phyloP scores from a whole-genome alignment of 1,140 invertebrate species.

The Psilanteris sp. region DNA sequence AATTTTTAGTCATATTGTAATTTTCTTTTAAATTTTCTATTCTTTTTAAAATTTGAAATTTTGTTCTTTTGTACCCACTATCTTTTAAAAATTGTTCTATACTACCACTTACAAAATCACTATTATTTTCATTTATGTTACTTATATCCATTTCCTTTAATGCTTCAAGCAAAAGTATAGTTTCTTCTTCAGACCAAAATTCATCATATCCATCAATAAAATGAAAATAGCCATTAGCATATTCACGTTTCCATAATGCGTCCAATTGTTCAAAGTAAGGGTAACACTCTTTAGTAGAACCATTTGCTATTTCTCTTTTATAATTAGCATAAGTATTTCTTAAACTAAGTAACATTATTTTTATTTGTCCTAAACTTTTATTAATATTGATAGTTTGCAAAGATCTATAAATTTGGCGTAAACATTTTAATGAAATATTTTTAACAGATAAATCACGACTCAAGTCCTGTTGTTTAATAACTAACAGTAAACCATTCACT shows the following conservation, averaged over 20 bases:
- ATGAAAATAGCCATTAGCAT: slow-evolving; percentile 29
- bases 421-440: slow-evolving; percentile 40
- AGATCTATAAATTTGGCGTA: slow-evolving; percentile 54
- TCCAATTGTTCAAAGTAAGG: slow-evolving; percentile 60
- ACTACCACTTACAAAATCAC: slow-evolving; percentile 27
- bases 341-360: slow-evolving; percentile 50
- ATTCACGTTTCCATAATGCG: slow-evolving; percentile 56
- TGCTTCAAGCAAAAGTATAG: slow-evolving; percentile 60
- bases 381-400: slow-evolving; percentile 41
- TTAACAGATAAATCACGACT: slow-evolving; percentile 47
- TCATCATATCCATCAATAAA: slow-evolving; percentile 28
- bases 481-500: slow-evolving; percentile 48
- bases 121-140: slow-evolving; percentile 42
- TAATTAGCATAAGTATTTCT: slow-evolving; percentile 59
- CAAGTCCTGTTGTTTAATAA: slow-evolving; percentile 56
- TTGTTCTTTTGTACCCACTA: slow-evolving; percentile 60
- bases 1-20: slow-evolving; percentile 46
- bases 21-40: slow-evolving; percentile 61
- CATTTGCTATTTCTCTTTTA: slow-evolving; percentile 49
- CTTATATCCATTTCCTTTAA: slow-evolving; percentile 57
- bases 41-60: slow-evolving; percentile 53
- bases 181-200: slow-evolving; percentile 66
- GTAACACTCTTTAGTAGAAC: slow-evolving; percentile 12
- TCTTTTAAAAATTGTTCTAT: slow-evolving; percentile 56
- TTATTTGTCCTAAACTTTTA: slow-evolving; percentile 60